Conservation (phyloP, 2,888 invertebrate species). For the Yponomeuta plumbellus region DNA sequence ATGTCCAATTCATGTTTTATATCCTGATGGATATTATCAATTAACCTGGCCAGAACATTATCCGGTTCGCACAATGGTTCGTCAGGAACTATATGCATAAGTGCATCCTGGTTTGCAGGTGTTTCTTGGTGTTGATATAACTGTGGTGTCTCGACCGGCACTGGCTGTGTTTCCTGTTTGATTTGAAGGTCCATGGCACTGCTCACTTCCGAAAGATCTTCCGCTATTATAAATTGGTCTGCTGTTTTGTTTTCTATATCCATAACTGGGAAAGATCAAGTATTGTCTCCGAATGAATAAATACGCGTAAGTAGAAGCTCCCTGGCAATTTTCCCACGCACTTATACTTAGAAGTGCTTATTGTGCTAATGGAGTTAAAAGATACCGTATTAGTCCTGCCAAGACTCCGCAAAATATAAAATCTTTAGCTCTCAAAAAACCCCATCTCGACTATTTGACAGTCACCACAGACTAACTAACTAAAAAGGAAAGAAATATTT, state of each 20-base stretch:
- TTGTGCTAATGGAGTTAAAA: background rate
- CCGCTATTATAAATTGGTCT: background rate
- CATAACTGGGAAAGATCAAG: background rate
- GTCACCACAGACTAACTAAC: no score
- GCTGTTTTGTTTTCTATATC: background rate
- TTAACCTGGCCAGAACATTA: background rate
- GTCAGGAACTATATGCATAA: background rate
- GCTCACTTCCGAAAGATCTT: background rate
- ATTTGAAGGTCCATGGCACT: background rate
- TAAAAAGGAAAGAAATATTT: no score
- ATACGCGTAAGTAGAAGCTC: background rate
- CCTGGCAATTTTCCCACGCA: background rate
- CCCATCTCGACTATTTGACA: no score
- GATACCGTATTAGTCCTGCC: background rate
- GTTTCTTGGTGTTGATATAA: background rate
- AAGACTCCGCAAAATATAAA: background rate
- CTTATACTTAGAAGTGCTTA: background rate
- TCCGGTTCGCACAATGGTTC: background rate
- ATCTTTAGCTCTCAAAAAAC: background rate
- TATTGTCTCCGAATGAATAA: background rate
- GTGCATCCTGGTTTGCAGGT: background rate
- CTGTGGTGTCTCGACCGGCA: background rate
- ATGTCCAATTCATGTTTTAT: conserved; percentile 17
- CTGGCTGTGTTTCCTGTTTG: background rate
- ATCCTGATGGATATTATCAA: conserved; percentile 18